Conservation (phyloP, 2,113 vertebrate species). For the Sterna hirundo region DNA sequence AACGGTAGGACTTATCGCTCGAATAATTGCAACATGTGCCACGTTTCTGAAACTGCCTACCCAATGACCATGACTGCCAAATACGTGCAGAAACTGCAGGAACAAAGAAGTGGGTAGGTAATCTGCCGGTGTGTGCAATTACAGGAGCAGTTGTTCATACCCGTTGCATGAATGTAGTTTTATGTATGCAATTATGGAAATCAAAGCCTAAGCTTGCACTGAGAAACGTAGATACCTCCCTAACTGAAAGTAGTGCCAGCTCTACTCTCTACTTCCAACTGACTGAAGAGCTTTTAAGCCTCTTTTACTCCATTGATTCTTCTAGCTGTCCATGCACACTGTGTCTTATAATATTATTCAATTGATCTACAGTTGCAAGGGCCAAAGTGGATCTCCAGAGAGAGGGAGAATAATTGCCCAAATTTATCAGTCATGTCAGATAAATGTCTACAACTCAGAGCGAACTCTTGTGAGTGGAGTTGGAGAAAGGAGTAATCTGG, state of each 20-base stretch:
- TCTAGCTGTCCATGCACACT: slow-evolving; percentile 35
- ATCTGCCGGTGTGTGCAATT: background rate
- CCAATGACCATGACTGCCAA: background rate
- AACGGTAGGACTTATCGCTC: background rate
- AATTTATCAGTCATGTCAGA: slow-evolving; percentile 41
- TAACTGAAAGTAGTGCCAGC: background rate
- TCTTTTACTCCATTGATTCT: slow-evolving; percentile 28
- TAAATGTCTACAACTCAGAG: slow-evolving; percentile 37
- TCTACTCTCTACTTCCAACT: slow-evolving; percentile 9
- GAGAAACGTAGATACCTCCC: background rate
- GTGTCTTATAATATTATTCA: slow-evolving; percentile 31
- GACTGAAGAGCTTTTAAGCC: slow-evolving; percentile 47
- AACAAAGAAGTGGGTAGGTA: background rate
- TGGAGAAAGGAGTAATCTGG: slow-evolving; percentile 56
- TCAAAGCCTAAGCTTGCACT: slow-evolving; percentile 15
- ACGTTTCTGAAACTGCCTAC: background rate
- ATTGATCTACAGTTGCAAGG: slow-evolving; percentile 34
- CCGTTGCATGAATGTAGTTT: slow-evolving; percentile 13
- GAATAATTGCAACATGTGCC: background rate
- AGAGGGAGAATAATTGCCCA: slow-evolving; percentile 39
- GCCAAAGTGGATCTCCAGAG: slow-evolving; percentile 44
- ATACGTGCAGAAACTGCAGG: background rate
- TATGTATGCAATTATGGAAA: slow-evolving; percentile 35
- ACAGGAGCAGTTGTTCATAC: background rate
- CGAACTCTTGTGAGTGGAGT: slow-evolving; percentile 22